Conservation (phyloP, 2,113 vertebrate species). For the human (Homo sapiens) region DNA sequence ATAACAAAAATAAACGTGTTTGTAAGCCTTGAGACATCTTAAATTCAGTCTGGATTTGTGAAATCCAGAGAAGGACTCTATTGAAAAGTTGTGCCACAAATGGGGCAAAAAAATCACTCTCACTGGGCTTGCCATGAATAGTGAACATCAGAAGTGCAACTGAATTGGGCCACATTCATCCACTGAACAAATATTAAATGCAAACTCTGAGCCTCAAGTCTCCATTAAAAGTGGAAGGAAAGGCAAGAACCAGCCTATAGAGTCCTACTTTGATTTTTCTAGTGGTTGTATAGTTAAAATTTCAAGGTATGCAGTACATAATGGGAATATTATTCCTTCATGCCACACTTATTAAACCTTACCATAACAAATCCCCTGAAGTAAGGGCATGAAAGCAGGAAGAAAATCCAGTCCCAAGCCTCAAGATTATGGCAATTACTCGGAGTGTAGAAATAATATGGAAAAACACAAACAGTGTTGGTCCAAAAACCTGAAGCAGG, state of each 20-base stretch:
- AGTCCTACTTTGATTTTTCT: not conserved
- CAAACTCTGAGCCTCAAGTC: not conserved
- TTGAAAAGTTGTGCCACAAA: not conserved
- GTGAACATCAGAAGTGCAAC: not conserved
- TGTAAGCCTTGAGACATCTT: constrained; percentile 44
- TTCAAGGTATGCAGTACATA: not conserved
- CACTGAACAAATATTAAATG: not conserved
- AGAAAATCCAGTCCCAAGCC: not conserved
- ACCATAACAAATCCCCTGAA: not conserved
- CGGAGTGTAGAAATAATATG: not conserved
- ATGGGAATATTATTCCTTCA: not conserved
- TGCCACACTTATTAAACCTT: not conserved
- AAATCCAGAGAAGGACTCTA: not conserved
- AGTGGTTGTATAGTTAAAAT: constrained; percentile 26
- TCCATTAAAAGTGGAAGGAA: not conserved
- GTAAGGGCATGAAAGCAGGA: not conserved
- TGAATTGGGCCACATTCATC: not conserved
- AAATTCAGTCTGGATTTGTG: not conserved
- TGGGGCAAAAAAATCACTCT: not conserved
- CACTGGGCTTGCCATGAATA: not conserved
- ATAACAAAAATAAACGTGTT: constrained; percentile 30
- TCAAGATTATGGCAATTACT: not conserved
- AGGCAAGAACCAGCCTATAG: not conserved
- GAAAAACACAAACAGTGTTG: not conserved
- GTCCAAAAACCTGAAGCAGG: not conserved